A percentile compares a stretch with the other conserved stretches of the same genome.
phyloP scores from a whole-genome alignment of 2,888 invertebrate genomes.

The Ischnura elegans region DNA sequence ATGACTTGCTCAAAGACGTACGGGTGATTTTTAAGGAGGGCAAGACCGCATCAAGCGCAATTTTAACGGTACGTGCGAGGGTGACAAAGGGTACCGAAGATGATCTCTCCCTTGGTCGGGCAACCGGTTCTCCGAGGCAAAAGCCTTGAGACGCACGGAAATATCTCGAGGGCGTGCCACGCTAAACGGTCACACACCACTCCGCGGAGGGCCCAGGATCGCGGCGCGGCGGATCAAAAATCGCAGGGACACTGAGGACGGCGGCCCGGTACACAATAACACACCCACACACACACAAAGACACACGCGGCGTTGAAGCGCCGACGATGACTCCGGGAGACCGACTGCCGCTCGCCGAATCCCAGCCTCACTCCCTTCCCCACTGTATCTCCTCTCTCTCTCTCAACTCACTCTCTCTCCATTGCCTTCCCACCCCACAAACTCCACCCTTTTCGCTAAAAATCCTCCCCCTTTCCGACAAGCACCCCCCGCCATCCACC shows the following conservation, averaged over 20 bases:
- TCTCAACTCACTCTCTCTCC: constrained; percentile 1
- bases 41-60: too few species aligned
- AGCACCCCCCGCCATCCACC: background rate
- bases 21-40: too few species aligned
- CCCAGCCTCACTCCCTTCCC: constrained; percentile 40
- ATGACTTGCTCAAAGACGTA: background rate
- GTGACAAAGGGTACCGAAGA: too few species aligned
- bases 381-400: constrained; percentile 36
- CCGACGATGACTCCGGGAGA: constrained; percentile 63
- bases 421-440: constrained; percentile 5
- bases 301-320: constrained; percentile 53
- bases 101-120: too few species aligned
- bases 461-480: background rate
- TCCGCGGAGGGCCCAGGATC: too few species aligned
- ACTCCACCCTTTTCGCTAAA: constrained; percentile 52
- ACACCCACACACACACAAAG: background rate
- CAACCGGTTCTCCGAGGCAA: too few species aligned
- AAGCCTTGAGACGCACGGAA: too few species aligned
- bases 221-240: too few species aligned
- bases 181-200: too few species aligned
- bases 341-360: constrained; percentile 60
- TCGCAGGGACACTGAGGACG: background rate
- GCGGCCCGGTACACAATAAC: background rate
- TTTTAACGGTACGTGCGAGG: too few species aligned
- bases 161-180: too few species aligned